phyloP scores from a whole-genome alignment of 1,140 invertebrate species.

The Drosophila lowei region DNA sequence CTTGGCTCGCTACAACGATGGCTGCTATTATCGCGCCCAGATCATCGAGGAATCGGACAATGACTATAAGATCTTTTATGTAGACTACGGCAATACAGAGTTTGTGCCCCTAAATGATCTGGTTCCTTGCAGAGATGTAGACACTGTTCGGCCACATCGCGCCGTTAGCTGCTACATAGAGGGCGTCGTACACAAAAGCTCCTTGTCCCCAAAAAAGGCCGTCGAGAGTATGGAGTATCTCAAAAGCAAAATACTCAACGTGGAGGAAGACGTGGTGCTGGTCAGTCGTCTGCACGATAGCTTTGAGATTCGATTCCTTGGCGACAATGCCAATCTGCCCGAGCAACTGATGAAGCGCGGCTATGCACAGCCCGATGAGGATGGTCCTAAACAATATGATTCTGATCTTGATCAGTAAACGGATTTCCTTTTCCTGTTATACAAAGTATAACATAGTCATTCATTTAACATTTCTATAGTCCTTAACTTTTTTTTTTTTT shows the following conservation, averaged over 20 bases:
- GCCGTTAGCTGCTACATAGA: slow-evolving; percentile 55
- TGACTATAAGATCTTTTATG: slow-evolving; percentile 69
- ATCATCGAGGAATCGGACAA: slow-evolving; percentile 54
- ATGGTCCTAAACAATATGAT: no score
- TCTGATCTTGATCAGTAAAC: no score
- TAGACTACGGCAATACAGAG: slow-evolving; percentile 74
- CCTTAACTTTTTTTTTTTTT: no score
- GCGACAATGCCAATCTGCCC: slow-evolving; percentile 3
- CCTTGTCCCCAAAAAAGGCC: background rate
- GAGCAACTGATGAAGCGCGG: slow-evolving; percentile 31
- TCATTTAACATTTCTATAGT: no score
- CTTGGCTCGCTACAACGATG: slow-evolving; percentile 61
- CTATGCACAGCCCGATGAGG: slow-evolving; percentile 24
- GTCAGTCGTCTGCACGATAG: slow-evolving; percentile 38
- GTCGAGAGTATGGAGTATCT: slow-evolving; percentile 52
- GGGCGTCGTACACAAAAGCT: slow-evolving; percentile 15
- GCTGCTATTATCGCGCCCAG: slow-evolving; percentile 69
- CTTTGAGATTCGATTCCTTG: slow-evolving; percentile 26
- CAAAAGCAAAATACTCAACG: slow-evolving; percentile 48
- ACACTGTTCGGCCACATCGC: slow-evolving; percentile 53
- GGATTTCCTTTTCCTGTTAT: no score
- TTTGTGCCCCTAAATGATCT: slow-evolving; percentile 47
- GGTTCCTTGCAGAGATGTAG: slow-evolving; percentile 35
- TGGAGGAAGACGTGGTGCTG: slow-evolving; percentile 40
- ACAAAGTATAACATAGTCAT: no score